phyloP scores from a whole-genome alignment of 1,140 invertebrate genomes.

The Drosophila miranda region DNA sequence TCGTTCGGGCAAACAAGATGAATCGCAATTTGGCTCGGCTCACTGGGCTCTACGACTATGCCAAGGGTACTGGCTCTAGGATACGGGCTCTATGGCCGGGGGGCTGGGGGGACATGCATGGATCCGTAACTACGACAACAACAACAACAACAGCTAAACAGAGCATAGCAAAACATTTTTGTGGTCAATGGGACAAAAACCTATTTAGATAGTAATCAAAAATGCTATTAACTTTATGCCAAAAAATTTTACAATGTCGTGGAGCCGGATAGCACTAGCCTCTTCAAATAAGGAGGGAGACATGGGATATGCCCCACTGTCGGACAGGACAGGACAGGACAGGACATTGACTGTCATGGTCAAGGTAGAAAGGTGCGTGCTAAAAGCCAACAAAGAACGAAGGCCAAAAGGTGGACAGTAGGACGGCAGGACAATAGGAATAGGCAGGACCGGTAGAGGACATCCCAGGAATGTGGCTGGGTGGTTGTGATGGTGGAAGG shows the following conservation, averaged over 20 bases:
- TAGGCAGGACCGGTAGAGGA: not conserved
- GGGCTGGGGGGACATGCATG: conserved; percentile 40
- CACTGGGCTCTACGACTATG: conserved; percentile 25
- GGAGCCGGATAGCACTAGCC: conserved; percentile 2
- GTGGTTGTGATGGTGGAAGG: no score
- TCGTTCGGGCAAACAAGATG: conserved; percentile 42
- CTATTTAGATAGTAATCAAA: conserved; percentile 74
- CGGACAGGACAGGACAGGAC: not conserved
- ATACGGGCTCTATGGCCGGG: not conserved
- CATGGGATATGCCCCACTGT: conserved; percentile 1
- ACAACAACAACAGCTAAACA: conserved; percentile 33
- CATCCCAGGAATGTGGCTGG: no score
- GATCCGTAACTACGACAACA: conserved; percentile 55
- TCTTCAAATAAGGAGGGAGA: not conserved
- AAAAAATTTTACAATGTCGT: conserved; percentile 73
- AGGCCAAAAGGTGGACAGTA: not conserved
- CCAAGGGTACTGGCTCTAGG: not conserved
- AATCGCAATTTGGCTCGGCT: conserved; percentile 60
- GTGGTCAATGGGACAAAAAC: conserved; percentile 72
- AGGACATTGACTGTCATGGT: conserved; percentile 52
- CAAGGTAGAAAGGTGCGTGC: conserved; percentile 36
- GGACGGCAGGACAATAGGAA: no score
- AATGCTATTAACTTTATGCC: conserved; percentile 74
- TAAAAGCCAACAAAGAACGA: conserved; percentile 6
- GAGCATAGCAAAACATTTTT: conserved; percentile 61